Base-by-base conservation (phyloP, 2,797 vertebrate genomes). In the Sebastes iracundus region DNA sequence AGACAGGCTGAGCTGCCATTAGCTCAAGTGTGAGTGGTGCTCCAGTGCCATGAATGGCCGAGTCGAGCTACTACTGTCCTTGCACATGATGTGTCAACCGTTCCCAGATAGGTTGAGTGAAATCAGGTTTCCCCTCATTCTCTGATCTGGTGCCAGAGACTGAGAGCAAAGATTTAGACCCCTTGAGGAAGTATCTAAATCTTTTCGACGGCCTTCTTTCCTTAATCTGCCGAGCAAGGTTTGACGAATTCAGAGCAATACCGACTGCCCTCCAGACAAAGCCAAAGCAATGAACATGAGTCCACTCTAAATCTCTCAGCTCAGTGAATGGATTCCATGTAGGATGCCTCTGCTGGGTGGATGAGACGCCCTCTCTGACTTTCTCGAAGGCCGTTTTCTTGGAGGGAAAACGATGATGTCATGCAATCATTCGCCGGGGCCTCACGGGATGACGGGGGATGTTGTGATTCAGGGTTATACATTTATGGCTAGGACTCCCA, bases 391-490 rank as follows among this genome's bases (percentile, higher is more conserved):
- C 83, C 4, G 1, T 84, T 79, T 64, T 85, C 81, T 85, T 81
- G 79, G 74, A 85, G 78, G 75, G 69, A 86, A 82, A 85, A 76
- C 4, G 0, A 82, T 92, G 87, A 93, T 71, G 88, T 89, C 86
- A 87, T 82, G 56, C 67, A 79, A 65, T 55, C 64, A 35, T 85
- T 85, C 4, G 22, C 55, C 25, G 11, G 61, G 32, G 71, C 32
- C 82, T 83, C 76, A 32, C 5, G 35, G 79, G 84, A 81, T n/a
- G 71, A 68, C 16, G 13, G 71, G 33, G 81, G 81, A 79, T 79
- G 73, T 72, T 81, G 62, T 85, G 83, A 74, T 87, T 87, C 84
- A 81, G 33, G 4, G 61, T 81, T 83, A 82, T 81, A 77, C 83
- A 84, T 84, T 83, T 65, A 79, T 70, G 74, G 76, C 60, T 61